These are phyloP conservation scores for Salvelinus sp. DNA, from an alignment of 2,113 vertebrate genomes.

Conservation along the genomic window DNA sequence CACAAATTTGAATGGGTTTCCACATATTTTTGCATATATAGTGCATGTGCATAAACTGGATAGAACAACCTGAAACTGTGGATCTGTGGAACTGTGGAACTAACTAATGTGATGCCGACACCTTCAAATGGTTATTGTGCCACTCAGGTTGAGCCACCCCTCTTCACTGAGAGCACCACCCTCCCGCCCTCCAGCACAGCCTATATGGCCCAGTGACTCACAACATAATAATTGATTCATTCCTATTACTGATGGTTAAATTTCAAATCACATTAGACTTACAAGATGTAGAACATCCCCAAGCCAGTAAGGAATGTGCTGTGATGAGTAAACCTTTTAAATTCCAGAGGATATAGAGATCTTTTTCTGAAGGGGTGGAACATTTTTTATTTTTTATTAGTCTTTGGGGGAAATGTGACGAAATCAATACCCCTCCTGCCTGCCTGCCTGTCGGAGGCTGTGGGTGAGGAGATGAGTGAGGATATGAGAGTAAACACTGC, in stretches of 20 bases:
- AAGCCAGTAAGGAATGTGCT: background rate
- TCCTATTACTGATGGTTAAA: constrained; percentile 43
- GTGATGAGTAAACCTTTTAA: background rate
- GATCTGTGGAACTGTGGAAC: background rate
- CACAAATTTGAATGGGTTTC: no score
- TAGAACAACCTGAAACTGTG: no score
- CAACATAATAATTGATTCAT: constrained; percentile 31
- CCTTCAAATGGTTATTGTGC: background rate
- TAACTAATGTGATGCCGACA: background rate
- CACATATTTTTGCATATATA: no score
- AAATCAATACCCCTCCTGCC: background rate
- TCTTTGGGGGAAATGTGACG: no score
- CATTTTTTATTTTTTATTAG: background rate
- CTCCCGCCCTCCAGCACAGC: no score
- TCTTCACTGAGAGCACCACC: background rate
- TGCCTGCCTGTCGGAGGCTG: constrained; percentile 18
- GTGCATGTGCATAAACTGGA: no score
- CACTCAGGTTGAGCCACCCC: constrained; percentile 6
- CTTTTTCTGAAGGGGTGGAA: background rate
- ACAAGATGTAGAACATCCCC: background rate
- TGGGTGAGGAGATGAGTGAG: constrained; percentile 43
- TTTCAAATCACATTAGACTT: constrained; percentile 59
- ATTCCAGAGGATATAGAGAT: background rate
- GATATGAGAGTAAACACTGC: constrained; percentile 51
- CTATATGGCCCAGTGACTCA: constrained; percentile 7